These are phyloP conservation scores for Lacerta agilis DNA, from an alignment of 2,797 vertebrate genomes.

Conservation along the genomic window DNA sequence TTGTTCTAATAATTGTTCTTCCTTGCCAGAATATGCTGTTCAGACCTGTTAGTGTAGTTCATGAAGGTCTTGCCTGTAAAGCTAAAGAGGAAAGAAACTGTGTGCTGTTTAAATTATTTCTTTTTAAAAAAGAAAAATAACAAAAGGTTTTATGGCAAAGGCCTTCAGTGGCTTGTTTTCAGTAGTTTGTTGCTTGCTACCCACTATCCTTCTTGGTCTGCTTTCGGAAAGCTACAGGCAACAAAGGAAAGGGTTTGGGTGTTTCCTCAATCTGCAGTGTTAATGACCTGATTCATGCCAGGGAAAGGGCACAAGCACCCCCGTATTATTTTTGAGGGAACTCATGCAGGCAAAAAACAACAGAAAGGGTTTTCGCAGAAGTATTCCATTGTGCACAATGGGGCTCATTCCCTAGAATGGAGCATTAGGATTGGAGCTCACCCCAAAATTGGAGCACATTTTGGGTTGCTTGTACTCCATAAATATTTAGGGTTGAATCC, in stretches of 20 bases:
- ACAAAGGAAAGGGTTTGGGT: slow-evolving; percentile 5
- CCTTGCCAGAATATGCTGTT: not conserved
- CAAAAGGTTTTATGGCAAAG: slow-evolving; percentile 23
- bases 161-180: slow-evolving; percentile 37
- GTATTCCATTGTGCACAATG: not conserved
- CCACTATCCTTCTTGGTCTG: not conserved
- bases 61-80: slow-evolving; percentile 1
- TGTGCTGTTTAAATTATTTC: not conserved
- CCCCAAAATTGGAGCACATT: too few species aligned
- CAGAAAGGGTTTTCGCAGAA: not conserved
- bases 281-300: slow-evolving; percentile 64
- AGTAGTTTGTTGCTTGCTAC: slow-evolving; percentile 37
- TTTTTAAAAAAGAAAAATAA: slow-evolving; percentile 7
- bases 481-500: not conserved
- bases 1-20: not conserved
- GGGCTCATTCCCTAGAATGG: not conserved
- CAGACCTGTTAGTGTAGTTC: not conserved
- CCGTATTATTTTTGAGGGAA: slow-evolving; percentile 39
- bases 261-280: slow-evolving; percentile 65
- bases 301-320: slow-evolving; percentile 46
- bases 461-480: not conserved
- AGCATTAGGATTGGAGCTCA: not conserved
- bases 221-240: slow-evolving; percentile 47
- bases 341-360: not conserved
- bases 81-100: slow-evolving; percentile 13